Base-by-base conservation (phyloP, 2,797 vertebrate species). In the Paedocypris micromegethes region DNA sequence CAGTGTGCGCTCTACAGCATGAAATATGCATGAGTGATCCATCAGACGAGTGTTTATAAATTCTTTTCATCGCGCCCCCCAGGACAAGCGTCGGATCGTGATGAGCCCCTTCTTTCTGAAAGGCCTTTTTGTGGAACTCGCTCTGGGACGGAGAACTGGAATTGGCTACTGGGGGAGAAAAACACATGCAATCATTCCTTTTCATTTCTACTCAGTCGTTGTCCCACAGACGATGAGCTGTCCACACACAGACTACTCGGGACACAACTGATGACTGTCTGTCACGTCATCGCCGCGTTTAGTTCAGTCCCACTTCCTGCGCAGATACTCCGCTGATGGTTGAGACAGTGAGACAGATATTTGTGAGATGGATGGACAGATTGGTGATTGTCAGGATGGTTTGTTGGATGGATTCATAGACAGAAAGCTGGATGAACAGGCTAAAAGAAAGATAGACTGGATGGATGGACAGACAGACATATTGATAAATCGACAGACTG, bases 11-110 rank as follows among this genome's bases (percentile, higher is more conserved):
- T 80, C 61, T 54, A 74, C 53, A 38, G 77, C 75, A 83, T 86
- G 78, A 86, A 88, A 88, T 86, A 88, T 87, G 81, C 71, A 88
- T 86, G 82, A 86, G 74, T 5, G 77, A 77, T 82, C 80, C 68
- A 80, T 86, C 83, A 81, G 80, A 84, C 72, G 3, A 72, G 75
- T 81, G 78, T 82, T 86, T 79, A 80, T 83, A 82, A 80, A 83
- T 81, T 83, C 76, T 75, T 86, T 85, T 87, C 77, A 86, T 86
- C 80, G 70, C 38, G 9, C 52, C 81, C 84, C 77, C 0, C 72
- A 83, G 79, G 84, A 86, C 75, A 75, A 70, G 70, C 76, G 77
- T 83, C 73, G 80, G 77, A 82, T 82, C 44, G 58, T 58, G 60
- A 41, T 64, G 58, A 64, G 66, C 45, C 50, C 23, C 66, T 69